Conservation (phyloP, 2,797 vertebrate species). For the Poecilia picta region DNA sequence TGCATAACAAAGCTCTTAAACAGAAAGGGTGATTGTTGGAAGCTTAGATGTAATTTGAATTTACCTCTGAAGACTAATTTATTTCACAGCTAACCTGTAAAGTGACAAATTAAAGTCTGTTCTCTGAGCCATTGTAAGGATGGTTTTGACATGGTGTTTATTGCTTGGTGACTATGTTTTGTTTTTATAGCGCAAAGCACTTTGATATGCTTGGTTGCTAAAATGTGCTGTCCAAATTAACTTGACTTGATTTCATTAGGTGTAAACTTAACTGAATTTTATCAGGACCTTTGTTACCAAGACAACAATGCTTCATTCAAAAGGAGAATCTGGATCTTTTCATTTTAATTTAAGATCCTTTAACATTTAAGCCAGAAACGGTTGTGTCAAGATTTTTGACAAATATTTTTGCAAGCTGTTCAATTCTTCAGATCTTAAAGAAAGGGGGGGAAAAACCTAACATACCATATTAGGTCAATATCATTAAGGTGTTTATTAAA, state of each 20-base stretch:
- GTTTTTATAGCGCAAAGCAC: too few relatives aligned
- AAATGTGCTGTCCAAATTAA: too few relatives aligned
- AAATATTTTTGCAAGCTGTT: neutral
- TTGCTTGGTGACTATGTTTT: too few relatives aligned
- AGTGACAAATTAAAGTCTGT: too few relatives aligned
- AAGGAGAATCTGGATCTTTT: neutral
- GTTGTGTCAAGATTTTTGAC: neutral
- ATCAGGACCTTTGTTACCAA: neutral
- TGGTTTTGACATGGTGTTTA: too few relatives aligned
- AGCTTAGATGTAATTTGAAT: neutral
- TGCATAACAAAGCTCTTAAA: neutral
- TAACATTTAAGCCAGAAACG: neutral
- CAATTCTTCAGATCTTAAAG: neutral
- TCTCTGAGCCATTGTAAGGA: too few relatives aligned
- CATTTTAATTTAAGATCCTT: neutral
- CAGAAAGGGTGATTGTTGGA: neutral
- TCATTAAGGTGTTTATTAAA: constrained; percentile 8
- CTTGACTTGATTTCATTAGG: neutral
- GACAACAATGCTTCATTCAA: neutral
- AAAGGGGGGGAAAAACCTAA: neutral
- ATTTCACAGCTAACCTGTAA: too few relatives aligned
- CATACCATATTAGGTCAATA: neutral
- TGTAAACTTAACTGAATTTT: neutral
- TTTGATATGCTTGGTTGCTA: too few relatives aligned
- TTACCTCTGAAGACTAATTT: neutral